Base-by-base conservation (phyloP, 2,797 vertebrate species). In the Epinephelus awoara region DNA sequence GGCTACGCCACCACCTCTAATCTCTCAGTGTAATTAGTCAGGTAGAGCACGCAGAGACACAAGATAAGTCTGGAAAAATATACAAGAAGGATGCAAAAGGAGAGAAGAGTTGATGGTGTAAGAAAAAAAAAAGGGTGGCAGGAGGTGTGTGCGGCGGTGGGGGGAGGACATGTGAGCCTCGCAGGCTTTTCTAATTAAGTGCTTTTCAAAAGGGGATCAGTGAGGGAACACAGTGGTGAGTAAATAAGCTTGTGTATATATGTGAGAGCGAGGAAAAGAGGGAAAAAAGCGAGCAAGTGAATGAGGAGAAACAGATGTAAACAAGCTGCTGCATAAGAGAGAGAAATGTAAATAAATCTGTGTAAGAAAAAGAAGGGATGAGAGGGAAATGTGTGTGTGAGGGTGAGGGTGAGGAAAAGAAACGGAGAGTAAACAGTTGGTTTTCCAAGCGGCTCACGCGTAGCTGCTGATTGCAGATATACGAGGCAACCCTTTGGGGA, bases 171-270 rank as follows among this genome's bases (percentile, higher is more conserved):
- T 70, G 56, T 34, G 66, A 85, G 82, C 58, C 67, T 90, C 6
- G 42, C 79, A 86, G 91, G 79, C 82, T 83, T 92, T 90, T 91
- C 64, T 89, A 92, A 93, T 94, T 87, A 92, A 92, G 84, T 79
- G 80, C 63, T 88, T 92, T 88, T 91, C 77, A 84, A 89, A 90
- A 90, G 67, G 80, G 71, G 84, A 87, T 92, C 87, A 89, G 79
- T 80, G 74, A 80, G 15, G 49, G 66, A 85, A 85, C 89, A 81
- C 34, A 47, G 84, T 78, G 72, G 62, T 84, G 74, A 85, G 88
- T 84, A 86, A 90, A 90, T 90, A 89, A 84, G 70, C 81, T 77
- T 79, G 67, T 78, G 70, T 85, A 56, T 84, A 50, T 70, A 46
- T 70, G 44, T 65, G 59, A 34, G 54, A 70, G 51, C 1, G 56